These are phyloP conservation scores for Muscidifurax raptorellus DNA, from an alignment of 1,140 invertebrate genomes.

Conservation along the genomic window DNA sequence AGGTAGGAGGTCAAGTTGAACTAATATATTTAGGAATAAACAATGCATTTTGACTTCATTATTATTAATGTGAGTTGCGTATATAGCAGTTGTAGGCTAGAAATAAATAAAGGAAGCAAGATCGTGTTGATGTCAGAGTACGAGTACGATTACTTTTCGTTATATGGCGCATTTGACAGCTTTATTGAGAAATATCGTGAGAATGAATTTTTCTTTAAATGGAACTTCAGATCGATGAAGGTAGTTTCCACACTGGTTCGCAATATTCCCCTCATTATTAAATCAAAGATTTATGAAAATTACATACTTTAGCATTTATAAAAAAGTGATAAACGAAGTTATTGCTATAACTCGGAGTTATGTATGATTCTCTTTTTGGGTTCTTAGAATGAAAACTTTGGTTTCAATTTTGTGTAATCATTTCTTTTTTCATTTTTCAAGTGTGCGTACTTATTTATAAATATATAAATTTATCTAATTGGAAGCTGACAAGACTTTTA, in stretches of 20 bases:
- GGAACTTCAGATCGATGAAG: not conserved
- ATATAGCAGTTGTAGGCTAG: not conserved
- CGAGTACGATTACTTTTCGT: not conserved
- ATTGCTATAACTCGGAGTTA: no score
- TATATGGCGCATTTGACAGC: not conserved
- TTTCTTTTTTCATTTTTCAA: no score
- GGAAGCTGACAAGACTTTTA: no score
- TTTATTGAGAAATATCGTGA: not conserved
- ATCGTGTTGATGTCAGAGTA: not conserved
- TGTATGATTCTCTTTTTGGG: no score
- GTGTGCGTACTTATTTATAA: no score
- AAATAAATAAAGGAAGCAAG: not conserved
- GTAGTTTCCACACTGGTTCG: not conserved
- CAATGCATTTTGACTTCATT: not conserved
- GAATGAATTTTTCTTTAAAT: not conserved
- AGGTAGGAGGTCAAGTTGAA: no score
- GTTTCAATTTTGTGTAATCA: no score
- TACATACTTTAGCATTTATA: not conserved
- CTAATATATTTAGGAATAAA: not conserved
- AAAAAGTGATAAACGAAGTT: no score
- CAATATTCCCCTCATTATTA: not conserved
- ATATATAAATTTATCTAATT: no score
- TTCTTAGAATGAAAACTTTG: no score
- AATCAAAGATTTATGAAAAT: not conserved
- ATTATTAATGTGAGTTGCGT: not conserved